Evolutionary conservation across 2,888 invertebrate species (phyloP).

Genomic region (Latrodectus hesperus): DNA sequence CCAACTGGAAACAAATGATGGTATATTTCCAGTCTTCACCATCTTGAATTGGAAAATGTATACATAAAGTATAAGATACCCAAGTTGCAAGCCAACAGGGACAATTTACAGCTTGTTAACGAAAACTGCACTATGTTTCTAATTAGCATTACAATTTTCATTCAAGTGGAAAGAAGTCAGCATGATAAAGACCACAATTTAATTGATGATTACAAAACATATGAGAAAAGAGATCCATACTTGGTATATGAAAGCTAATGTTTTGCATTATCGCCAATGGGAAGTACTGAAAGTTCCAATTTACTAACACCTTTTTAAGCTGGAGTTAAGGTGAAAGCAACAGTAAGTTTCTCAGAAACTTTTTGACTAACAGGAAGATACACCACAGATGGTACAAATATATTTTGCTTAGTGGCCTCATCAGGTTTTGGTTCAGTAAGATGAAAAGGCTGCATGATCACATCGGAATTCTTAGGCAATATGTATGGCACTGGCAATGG

Average conservation of each 20-base stretch:
- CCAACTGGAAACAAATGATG: no score
- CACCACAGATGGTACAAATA: constrained; percentile 92
- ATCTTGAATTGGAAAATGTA: no score
- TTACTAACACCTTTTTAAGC: constrained; percentile 79
- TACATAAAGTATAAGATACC: no score
- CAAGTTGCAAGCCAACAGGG: no score
- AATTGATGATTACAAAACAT: not conserved
- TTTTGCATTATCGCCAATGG: not conserved
- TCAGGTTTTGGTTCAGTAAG: constrained; percentile 79
- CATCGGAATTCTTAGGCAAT: constrained; percentile 75
- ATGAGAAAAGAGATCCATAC: not conserved
- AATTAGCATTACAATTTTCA: no score
- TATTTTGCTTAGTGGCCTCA: constrained; percentile 73
- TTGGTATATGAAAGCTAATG: not conserved
- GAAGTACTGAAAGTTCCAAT: not conserved
- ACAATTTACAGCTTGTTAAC: no score
- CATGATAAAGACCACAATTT: not conserved
- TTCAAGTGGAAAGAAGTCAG: not conserved
- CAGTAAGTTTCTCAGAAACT: constrained; percentile 88
- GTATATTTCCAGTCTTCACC: no score
- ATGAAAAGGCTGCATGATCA: constrained; percentile 95
- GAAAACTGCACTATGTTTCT: no score
- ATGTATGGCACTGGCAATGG: constrained; percentile 74
- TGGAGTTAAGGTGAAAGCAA: constrained; percentile 94
- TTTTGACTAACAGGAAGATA: constrained; percentile 93